Base-by-base conservation (phyloP, 2,113 vertebrate genomes). In the Grantiella picta region DNA sequence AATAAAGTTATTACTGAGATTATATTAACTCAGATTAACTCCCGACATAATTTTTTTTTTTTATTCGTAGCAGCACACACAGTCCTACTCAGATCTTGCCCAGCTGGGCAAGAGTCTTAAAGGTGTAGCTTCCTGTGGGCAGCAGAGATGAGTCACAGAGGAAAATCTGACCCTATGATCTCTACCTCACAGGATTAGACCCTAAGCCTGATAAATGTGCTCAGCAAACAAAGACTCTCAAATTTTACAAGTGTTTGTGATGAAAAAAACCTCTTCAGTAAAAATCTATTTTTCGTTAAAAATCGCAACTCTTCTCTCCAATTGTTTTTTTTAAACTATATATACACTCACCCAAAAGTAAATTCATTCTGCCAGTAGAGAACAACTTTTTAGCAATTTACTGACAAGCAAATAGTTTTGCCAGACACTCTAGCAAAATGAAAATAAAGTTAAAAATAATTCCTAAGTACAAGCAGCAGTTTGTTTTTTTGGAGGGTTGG, bases 1-100 rank as follows among this genome's bases (percentile, higher is more conserved):
- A 95, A 84, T 57, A n/a, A 40, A 69, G 57, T 23, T 79, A 92
- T 94, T 92, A 72, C 64, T 31, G 61, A 83, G 82, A 95, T 96
- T 64, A 44, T 84, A 91, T 85, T 92, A 76, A 84, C 9, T 78
- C 87, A 68, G 82, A 89, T 94, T 91, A 89, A 78, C 72, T 66
- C 61, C n/a, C 60, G 64, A 60, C 12, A 0, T 45, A 25, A 1
- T 11, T 23, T 36, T 23, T 9, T 19, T 45, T 52, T 44, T 70
- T 93, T 78, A 73, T 47, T 42, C 3, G 9, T n/a, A 42, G 9
- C 63, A 82, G 57, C 7, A 65, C 27, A 65, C 76, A 45, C 42
- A 79, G 27, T 5, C 14, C 57, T 57, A 22, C 50, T 61, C 59
- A 47, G 14, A 35, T 50, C 42, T 69, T 54, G 27, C 22, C 28